Evolutionary conservation across 2,113 vertebrate genomes (phyloP), one percentile per base, ranked within the genome.

Genomic region (Odocoileus virginianus): DNA sequence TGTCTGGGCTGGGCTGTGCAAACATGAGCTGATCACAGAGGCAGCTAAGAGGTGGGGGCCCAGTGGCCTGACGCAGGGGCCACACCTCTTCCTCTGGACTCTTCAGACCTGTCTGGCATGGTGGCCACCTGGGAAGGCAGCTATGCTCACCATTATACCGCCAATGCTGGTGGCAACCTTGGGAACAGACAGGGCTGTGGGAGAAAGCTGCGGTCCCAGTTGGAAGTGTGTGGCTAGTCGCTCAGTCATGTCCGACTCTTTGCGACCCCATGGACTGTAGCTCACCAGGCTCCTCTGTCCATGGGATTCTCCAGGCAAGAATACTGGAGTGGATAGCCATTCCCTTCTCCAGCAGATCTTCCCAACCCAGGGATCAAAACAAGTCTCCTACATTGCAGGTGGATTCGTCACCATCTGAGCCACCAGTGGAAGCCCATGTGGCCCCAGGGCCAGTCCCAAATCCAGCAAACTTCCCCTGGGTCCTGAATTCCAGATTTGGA

Each of bases 1-100:
- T 3, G 9, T 15, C 78, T 0, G 3, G 52, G 36, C 30, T 50
- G 47, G 55, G 36, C 52, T 58, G 36, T 21, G 12, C 50, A 95
- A 95, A 94, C 33, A 43, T 1, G 4, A 76, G 5, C 61, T 40
- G 15, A 9, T 76, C 74, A 19, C 13, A 27, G 9, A 10, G 40
- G 74, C n/a, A 58, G 50, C 36, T 40, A 36, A 83, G 50, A 54
- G 79, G 16, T 43, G 36, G 84, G 27, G 45, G 23, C 33, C 45
- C 40, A 17, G 1, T 9, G 27, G 2, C 12, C 10, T 9, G 27
- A 10, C 0, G 0, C 27, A 2, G 33, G 23, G 28, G 54, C 45
- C 36, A 43, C 40, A 21, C 40, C 33, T 94, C 15, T 61, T 88
- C 36, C 52, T 87, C 17, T 6, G 36, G 54, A 50, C 12, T 54